Conservation (phyloP, 1,140 invertebrate species). For the Hypsibius dujardini region DNA sequence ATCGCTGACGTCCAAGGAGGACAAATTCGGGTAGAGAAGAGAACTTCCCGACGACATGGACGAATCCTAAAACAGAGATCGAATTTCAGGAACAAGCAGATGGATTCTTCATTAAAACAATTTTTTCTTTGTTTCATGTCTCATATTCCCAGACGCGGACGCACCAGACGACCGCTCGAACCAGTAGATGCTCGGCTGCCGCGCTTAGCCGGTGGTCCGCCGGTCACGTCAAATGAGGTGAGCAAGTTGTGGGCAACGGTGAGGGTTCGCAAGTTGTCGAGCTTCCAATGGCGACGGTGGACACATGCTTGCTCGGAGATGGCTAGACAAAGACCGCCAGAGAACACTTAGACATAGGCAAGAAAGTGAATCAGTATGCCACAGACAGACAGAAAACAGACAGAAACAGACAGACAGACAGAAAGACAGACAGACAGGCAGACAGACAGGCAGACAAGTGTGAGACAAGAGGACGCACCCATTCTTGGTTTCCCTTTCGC, state of each 20-base stretch:
- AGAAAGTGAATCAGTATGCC: no score
- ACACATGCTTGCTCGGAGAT: no score
- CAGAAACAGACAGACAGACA: no score
- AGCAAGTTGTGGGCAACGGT: constrained; percentile 69
- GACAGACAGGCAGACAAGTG: no score
- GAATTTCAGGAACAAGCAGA: constrained; percentile 14
- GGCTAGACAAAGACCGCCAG: no score
- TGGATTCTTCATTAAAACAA: constrained; percentile 2
- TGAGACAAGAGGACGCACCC: no score
- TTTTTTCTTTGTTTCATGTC: no score
- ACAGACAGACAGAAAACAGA: no score
- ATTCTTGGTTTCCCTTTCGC: constrained; percentile 19
- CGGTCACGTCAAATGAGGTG: constrained; percentile 43
- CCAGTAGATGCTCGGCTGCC: background rate
- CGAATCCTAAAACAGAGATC: constrained; percentile 18
- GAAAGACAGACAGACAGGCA: no score
- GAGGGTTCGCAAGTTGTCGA: constrained; percentile 60
- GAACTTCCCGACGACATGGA: constrained; percentile 29
- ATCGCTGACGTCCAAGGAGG: constrained; percentile 80
- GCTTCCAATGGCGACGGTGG: constrained; percentile 57
- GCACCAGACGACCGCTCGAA: background rate
- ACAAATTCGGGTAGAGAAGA: constrained; percentile 76
- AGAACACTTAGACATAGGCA: no score
- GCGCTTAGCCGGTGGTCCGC: constrained; percentile 53
- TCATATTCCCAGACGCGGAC: no score